A percentile compares a stretch with the other conserved stretches of the same genome.
phyloP scores from a whole-genome alignment of 2,113 vertebrate genomes.

The Rafetus swinhoei region DNA sequence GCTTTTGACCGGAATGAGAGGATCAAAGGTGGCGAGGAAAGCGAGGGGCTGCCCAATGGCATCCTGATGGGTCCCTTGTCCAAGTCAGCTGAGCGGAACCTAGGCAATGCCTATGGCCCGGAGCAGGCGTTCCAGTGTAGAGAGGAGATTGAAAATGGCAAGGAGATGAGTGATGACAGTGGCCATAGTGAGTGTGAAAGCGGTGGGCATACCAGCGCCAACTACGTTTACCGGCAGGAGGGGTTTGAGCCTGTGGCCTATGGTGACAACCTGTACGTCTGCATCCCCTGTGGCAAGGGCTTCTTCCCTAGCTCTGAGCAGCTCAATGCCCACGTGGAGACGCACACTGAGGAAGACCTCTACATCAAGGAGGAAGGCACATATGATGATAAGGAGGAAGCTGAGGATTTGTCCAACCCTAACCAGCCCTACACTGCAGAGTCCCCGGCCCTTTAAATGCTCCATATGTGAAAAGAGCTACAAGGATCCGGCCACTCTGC shows the following conservation, averaged over 20 bases:
- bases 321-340: constrained; percentile 96
- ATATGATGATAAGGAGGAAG: constrained; percentile 88
- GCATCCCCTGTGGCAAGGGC: constrained; percentile 98
- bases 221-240: constrained; percentile 93
- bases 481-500: constrained; percentile 94
- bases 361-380: constrained; percentile 94
- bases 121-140: constrained; percentile 87
- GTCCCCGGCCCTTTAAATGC: constrained; percentile 92
- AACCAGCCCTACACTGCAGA: constrained; percentile 78
- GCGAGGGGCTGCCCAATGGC: constrained; percentile 86
- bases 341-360: constrained; percentile 93
- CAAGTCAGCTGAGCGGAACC: constrained; percentile 76
- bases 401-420: constrained; percentile 89
- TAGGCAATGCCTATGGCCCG: constrained; percentile 76
- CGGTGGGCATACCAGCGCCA: constrained; percentile 82
- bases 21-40: constrained; percentile 79
- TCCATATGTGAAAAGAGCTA: constrained; percentile 96
- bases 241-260: constrained; percentile 93
- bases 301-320: constrained; percentile 98
- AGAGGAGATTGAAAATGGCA: constrained; percentile 92
- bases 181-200: constrained; percentile 91
- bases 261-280: constrained; percentile 97
- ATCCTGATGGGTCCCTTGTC: constrained; percentile 85
- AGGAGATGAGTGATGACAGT: constrained; percentile 91
- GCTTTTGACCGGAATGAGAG: constrained; percentile 81